Conservation (phyloP, 2,888 invertebrate species). For the Orthosia incerta region DNA sequence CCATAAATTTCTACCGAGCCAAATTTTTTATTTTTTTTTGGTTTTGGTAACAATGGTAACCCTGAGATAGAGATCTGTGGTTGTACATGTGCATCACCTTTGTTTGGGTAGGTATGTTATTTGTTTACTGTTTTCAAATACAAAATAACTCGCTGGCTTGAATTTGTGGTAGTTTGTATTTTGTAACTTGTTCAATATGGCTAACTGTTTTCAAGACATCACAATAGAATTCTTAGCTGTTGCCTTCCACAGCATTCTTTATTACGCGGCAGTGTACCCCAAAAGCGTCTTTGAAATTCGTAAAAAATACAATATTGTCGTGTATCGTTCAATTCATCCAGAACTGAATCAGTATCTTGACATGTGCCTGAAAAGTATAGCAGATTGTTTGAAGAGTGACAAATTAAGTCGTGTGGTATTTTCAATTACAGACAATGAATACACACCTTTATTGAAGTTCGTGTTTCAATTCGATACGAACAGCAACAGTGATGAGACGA, state of each 20-base stretch:
- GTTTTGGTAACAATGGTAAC: no score
- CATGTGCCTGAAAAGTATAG: constrained; percentile 88
- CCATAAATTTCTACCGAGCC: no score
- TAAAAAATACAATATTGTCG: constrained; percentile 92
- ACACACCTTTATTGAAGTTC: constrained; percentile 78
- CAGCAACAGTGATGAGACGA: constrained; percentile 75
- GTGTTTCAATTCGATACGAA: constrained; percentile 81
- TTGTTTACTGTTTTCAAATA: constrained; percentile 9
- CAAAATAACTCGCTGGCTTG: not conserved
- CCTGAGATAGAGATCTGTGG: no score
- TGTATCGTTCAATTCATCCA: constrained; percentile 92
- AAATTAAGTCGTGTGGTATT: constrained; percentile 90
- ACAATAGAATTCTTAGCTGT: constrained; percentile 93
- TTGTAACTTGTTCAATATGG: constrained; percentile 71
- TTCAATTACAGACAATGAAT: constrained; percentile 80
- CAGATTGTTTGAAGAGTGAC: constrained; percentile 87
- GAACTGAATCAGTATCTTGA: constrained; percentile 92
- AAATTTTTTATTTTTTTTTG: no score
- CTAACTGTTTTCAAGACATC: constrained; percentile 89
- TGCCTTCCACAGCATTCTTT: constrained; percentile 92
- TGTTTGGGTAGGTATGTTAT: not conserved
- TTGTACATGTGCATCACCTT: no score
- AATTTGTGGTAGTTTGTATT: not conserved
- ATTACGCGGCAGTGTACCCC: constrained; percentile 92
- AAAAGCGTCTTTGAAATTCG: constrained; percentile 91